A percentile compares a stretch with the other conserved stretches of the same genome.
Evolutionary conservation across 2,888 invertebrate genomes (phyloP).

Genomic region (Brachyopa scutellaris): DNA sequence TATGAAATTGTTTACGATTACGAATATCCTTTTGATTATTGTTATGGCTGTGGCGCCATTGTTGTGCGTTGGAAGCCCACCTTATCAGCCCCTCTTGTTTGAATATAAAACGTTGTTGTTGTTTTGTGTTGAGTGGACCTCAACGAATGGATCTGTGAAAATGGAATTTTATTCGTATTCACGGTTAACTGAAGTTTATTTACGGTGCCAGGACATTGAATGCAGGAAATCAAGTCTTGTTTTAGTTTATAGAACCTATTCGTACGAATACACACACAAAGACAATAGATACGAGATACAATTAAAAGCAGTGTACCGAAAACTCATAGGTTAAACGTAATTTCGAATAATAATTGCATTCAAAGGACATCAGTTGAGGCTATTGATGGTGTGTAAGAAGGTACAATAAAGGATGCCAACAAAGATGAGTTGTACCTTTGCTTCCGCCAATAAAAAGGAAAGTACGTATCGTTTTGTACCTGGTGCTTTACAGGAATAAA

Average conservation of each 20-base stretch:
- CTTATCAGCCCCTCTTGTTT: no score
- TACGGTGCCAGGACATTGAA: slow-evolving; percentile 22
- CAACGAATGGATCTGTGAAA: slow-evolving; percentile 26
- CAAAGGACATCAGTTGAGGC: no score
- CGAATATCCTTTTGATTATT: slow-evolving; percentile 58
- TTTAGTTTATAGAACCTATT: neutral
- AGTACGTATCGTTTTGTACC: no score
- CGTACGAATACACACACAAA: neutral
- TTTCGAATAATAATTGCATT: slow-evolving; percentile 3
- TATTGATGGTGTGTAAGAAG: no score
- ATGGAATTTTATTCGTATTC: slow-evolving; percentile 54
- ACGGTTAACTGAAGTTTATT: slow-evolving; percentile 53
- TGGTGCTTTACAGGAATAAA: no score
- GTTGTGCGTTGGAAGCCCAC: slow-evolving; percentile 43
- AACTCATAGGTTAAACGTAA: neutral
- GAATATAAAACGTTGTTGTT: neutral
- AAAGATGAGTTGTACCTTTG: no score
- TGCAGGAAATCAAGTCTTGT: neutral
- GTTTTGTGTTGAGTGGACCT: slow-evolving; percentile 21
- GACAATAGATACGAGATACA: no score
- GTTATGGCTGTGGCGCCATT: slow-evolving; percentile 47
- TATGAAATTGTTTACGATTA: slow-evolving; percentile 58
- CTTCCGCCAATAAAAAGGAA: no score
- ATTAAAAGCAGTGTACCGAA: neutral
- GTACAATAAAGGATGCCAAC: no score